Base-by-base conservation (phyloP, 2,797 vertebrate genomes). In the Sebastes trivittatus region DNA sequence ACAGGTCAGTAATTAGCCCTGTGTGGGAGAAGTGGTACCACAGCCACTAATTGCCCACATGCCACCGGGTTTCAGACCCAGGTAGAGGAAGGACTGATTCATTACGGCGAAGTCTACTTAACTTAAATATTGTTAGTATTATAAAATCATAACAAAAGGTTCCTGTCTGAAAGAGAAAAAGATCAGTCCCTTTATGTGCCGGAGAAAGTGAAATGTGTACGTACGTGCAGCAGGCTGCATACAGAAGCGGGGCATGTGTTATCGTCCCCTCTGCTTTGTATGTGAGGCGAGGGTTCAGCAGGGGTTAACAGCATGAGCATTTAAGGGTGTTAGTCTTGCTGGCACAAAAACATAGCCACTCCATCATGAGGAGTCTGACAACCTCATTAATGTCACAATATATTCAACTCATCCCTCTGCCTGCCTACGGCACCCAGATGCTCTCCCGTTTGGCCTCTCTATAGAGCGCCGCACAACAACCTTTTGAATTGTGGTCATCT, bases 331-430 rank as follows among this genome's bases (percentile, higher is more conserved):
- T 91, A 87, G 91, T 88, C 86, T 92, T 87, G 83, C 91, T 88
- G 92, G 92, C 94, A 93, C 93, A 94, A 94, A 94, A 95, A 94
- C 92, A 90, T 85, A 91, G 90, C 84, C 93, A 92, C 93, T 95
- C 94, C 90, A 94, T 96, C 95, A 94, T 80, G 76, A 86, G 85
- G 85, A 85, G 86, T 78, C 89, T 93, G 94, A 95, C 94, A 94
- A 93, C 92, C 92, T 93, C 93, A 95, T 95, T 95, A 95, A 95
- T 95, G 95, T 95, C 94, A 94, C 93, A 88, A 94, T 93, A 95
- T 94, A 95, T 94, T 94, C 93, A 90, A 83, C 81, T 91, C 92
- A 81, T 92, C 91, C 88, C 71, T 88, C 90, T 83, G 89, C 83
- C 87, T 75, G 88, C 92, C 89, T 75, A 52, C 74, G 84, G 90